Conservation (phyloP, 2,797 vertebrate genomes). For the Rhinichthys osculus region DNA sequence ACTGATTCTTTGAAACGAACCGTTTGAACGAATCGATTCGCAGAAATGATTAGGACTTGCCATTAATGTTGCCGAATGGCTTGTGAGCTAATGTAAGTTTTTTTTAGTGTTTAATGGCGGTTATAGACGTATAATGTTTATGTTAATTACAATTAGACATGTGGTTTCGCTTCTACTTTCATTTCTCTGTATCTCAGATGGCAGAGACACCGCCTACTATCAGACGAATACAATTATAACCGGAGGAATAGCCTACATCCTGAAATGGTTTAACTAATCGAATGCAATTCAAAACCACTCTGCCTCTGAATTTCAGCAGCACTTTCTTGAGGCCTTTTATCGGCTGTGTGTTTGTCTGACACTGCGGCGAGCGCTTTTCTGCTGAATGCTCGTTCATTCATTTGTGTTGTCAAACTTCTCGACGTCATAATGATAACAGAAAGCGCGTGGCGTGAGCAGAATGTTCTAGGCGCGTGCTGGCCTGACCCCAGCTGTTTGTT, state of each 20-base stretch:
- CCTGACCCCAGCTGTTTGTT: slow-evolving; percentile 36
- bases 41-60: not conserved
- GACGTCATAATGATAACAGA: slow-evolving; percentile 20
- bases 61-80: not conserved
- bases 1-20: not conserved
- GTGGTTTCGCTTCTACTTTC: not conserved
- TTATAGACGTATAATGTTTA: not conserved
- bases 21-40: slow-evolving; percentile 11
- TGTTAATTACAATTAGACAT: not conserved
- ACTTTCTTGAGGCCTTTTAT: not conserved
- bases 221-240: not conserved
- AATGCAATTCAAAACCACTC: not conserved
- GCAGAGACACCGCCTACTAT: not conserved
- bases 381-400: slow-evolving; percentile 12
- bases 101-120: not conserved
- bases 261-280: not conserved
- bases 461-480: slow-evolving; percentile 36
- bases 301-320: not conserved
- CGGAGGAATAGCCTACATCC: not conserved
- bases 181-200: not conserved
- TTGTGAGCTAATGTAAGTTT: not conserved
- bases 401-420: slow-evolving; percentile 18
- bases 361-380: not conserved
- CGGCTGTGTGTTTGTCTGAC: not conserved
- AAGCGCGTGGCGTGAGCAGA: slow-evolving; percentile 29